phyloP scores from a whole-genome alignment of 2,113 vertebrate genomes.

The Hydropotes inermis region DNA sequence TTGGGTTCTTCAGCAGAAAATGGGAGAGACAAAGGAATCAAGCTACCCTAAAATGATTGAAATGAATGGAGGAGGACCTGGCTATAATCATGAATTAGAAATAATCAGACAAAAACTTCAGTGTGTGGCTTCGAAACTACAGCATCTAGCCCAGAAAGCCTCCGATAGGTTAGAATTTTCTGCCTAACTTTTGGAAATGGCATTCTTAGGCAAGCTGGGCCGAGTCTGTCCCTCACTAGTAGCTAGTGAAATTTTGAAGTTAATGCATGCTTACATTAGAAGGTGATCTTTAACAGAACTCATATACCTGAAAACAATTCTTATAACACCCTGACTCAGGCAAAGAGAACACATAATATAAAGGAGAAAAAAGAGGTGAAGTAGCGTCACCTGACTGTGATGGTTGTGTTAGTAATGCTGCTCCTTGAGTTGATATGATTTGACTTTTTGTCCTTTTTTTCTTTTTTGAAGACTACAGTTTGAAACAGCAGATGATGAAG shows the following conservation, averaged over 20 bases:
- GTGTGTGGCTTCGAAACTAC: slow-evolving; percentile 84
- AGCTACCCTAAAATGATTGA: slow-evolving; percentile 62
- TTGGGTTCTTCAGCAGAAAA: slow-evolving; percentile 90
- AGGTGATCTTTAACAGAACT: neutral
- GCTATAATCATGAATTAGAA: slow-evolving; percentile 81
- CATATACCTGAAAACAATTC: neutral
- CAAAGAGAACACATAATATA: neutral
- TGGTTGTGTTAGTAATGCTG: neutral
- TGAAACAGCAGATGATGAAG: slow-evolving; percentile 85
- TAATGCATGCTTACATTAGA: neutral
- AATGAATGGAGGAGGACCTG: slow-evolving; percentile 60
- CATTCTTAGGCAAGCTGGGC: neutral
- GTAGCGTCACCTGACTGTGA: neutral
- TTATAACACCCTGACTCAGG: neutral
- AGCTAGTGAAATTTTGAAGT: slow-evolving; percentile 2
- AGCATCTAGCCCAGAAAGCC: slow-evolving; percentile 82
- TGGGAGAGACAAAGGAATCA: slow-evolving; percentile 75
- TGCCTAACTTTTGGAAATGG: neutral
- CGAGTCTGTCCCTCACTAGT: neutral
- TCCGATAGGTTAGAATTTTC: slow-evolving; percentile 82
- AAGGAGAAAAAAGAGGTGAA: neutral
- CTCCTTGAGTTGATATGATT: neutral
- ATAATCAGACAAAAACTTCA: slow-evolving; percentile 85
- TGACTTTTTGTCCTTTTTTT: neutral
- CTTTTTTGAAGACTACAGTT: slow-evolving; percentile 81